Percentiles rank a stretch among this genome's conserved stretches.
Evolutionary conservation across 2,113 vertebrate genomes (phyloP).

Genomic region (Gymnorhina tibicen): DNA sequence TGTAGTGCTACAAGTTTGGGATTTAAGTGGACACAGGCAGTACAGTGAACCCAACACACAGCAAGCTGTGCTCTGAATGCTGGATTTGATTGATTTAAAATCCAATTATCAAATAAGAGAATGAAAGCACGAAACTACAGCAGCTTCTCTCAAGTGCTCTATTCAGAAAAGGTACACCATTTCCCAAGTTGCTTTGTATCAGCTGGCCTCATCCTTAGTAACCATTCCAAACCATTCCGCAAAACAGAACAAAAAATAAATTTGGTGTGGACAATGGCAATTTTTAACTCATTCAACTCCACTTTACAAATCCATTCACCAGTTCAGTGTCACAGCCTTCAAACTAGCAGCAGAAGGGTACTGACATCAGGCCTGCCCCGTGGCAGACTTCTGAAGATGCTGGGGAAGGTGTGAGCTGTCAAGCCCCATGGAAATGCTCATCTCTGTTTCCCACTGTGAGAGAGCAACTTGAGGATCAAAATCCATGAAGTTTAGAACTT

Average conservation of each 20-base stretch:
- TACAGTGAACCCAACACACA: background rate
- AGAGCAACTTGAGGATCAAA: background rate
- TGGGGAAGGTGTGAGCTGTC: background rate
- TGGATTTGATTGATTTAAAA: background rate
- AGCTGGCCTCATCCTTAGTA: background rate
- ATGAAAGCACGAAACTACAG: background rate
- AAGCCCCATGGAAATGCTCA: background rate
- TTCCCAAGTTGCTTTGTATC: background rate
- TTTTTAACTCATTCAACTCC: background rate
- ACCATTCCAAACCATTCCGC: background rate
- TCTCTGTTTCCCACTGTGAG: background rate
- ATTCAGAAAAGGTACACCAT: background rate
- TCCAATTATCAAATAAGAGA: background rate
- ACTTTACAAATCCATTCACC: background rate
- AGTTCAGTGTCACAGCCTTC: background rate
- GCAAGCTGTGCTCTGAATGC: background rate
- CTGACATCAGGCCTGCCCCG: accelerated
- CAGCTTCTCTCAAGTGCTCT: background rate
- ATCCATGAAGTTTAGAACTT: background rate
- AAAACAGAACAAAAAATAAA: background rate
- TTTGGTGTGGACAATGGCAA: too few relatives aligned
- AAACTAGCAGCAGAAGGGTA: background rate
- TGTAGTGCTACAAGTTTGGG: background rate
- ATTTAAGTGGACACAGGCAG: background rate
- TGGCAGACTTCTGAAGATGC: background rate